Evolutionary conservation across 1,140 invertebrate species (phyloP), one percentile per base, ranked within the genome.

Genomic region (Gryllus bimaculatus): DNA sequence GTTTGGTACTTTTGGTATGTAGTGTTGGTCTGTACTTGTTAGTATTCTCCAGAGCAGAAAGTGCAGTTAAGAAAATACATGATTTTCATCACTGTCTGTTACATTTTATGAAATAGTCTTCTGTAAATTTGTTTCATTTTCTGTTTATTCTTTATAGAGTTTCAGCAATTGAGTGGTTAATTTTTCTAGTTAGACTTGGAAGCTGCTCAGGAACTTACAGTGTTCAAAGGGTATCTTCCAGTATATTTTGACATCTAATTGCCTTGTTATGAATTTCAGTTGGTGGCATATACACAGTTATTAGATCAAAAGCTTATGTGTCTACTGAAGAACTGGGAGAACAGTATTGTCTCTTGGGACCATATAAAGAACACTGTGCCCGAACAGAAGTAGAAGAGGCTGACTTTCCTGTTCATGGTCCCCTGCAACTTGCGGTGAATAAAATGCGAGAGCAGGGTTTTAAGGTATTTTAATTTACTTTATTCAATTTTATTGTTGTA

Each of bases 241-340:
- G 54, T 66, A 13, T 66, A 66, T 18, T 66, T 66, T 39, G 26
- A 39, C 26, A 5, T 39, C 26, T 5, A 39, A 39, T 74, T 81
- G 81, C 82, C 85, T 85, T 39, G 26, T 39, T 39, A 39, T 39
- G 26, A 39, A 79, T 88, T 88, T 80, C 85, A 96, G 98, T 99
- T 84, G 97, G 97, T 49, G 97, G 97, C 75, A 99, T 99, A 85
- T 99, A 99, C 85, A 99, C 98, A 0, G 98, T 99, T 1, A 98
- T 99, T 81, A 89, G 98, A 82, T 98, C 97, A 3, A 99, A 99
- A 88, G 97, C 98, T 8, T 97, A 93, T 84, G 93, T 98, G 0
- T 98, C 96, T n/a, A 96, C 95, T 0, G 96, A 99, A 85, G 98
- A 99, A 89, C 91, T 99, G 88, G 98, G 98, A 7, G 97, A 99